A percentile compares a stretch with the other conserved stretches of the same genome.
Evolutionary conservation across 2,797 vertebrate genomes (phyloP).

Genomic region (Myotis planiceps): DNA sequence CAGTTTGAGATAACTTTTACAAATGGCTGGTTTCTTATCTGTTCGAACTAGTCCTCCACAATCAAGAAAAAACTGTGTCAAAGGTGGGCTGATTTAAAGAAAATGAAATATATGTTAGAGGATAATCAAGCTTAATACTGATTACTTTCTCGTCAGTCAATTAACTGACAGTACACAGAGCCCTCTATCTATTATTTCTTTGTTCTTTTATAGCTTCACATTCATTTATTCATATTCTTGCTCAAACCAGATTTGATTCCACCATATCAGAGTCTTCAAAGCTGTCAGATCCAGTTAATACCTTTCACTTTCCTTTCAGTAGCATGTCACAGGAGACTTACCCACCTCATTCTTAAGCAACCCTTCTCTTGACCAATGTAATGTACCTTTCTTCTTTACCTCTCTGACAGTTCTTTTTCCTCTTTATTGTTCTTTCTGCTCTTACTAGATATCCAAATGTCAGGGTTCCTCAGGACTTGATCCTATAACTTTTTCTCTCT

Average conservation of each 20-base stretch:
- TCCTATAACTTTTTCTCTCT: background rate
- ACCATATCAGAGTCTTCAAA: background rate
- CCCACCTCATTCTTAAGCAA: background rate
- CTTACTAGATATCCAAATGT: background rate
- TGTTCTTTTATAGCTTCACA: background rate
- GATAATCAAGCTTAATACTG: background rate
- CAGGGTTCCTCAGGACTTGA: background rate
- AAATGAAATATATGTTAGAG: background rate
- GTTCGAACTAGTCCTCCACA: constrained; percentile 95
- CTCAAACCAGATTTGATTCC: background rate
- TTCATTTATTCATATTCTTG: background rate
- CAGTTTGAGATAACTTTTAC: constrained; percentile 99
- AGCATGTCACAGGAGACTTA: background rate
- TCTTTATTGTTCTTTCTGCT: background rate
- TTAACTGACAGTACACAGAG: background rate
- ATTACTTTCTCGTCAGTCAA: background rate
- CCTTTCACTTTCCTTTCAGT: background rate
- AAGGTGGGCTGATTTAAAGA: constrained; percentile 91
- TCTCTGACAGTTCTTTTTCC: background rate
- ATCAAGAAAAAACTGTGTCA: constrained; percentile 97
- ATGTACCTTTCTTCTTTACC: background rate
- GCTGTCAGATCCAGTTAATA: background rate
- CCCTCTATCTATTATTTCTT: background rate
- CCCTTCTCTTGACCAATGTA: background rate
- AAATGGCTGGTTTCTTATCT: constrained; percentile 98